These are phyloP conservation scores for Heteromyza rotundicornis DNA, from an alignment of 2,888 invertebrate species.

Conservation along the genomic window DNA sequence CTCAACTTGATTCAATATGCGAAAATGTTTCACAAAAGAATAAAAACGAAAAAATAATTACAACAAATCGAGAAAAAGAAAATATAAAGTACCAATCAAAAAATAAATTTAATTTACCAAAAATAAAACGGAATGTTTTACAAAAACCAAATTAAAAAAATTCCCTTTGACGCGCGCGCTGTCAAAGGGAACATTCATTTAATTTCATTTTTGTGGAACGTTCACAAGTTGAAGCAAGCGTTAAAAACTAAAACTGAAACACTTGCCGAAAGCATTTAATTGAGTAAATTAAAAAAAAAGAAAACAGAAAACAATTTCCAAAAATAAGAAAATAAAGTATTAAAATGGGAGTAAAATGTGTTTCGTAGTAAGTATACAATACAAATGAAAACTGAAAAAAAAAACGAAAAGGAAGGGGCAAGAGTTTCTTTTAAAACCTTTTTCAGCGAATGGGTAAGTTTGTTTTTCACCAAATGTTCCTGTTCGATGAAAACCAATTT, in stretches of 20 bases:
- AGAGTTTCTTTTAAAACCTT: conserved; percentile 9
- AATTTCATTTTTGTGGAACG: conserved; percentile 57
- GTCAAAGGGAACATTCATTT: conserved; percentile 29
- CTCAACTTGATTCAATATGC: conserved; percentile 63
- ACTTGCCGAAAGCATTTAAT: conserved; percentile 16
- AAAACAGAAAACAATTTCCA: conserved; percentile 21
- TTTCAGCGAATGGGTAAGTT: conserved; percentile 38
- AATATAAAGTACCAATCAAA: conserved; percentile 11
- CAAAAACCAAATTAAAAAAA: conserved; percentile 41
- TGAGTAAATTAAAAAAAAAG: conserved; percentile 14
- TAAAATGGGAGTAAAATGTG: conserved; percentile 3
- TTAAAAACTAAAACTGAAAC: conserved; percentile 47
- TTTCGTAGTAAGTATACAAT: not conserved
- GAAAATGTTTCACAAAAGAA: conserved; percentile 59
- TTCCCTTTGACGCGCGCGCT: conserved; percentile 39
- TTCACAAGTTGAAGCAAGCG: conserved; percentile 62
- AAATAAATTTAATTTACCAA: conserved; percentile 8
- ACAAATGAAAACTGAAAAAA: not conserved
- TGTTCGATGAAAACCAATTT: conserved; percentile 2
- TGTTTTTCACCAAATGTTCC: conserved; percentile 2
- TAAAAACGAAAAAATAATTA: too few relatives aligned
- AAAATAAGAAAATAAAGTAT: conserved; percentile 23
- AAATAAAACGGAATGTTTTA: conserved; percentile 46
- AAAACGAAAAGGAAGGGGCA: not conserved
- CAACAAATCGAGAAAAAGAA: conserved; percentile 22